Evolutionary conservation across 1,140 invertebrate species (phyloP), one percentile per base, ranked within the genome.

Genomic region (Atta texana): DNA sequence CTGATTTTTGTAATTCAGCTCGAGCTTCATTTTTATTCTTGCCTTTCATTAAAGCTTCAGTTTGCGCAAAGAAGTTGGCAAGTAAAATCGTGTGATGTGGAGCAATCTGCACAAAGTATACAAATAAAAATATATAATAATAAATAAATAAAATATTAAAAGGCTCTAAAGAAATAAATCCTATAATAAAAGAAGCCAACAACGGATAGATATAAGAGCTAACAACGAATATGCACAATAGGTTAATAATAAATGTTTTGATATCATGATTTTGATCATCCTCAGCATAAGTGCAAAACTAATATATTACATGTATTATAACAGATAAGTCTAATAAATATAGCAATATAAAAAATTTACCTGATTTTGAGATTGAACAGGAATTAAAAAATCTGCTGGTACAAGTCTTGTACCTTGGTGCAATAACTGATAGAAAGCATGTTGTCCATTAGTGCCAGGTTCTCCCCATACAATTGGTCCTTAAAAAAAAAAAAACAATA

Each of bases 401-500:
- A 99, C 98, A 64, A 99, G 95, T 87, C 98, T 96, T 34, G 97
- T 97, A 84, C 97, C 98, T 95, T 99, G 99, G 95, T 99, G 99
- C 91, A 99, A 98, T 31, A 99, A 96, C 95, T 99, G 99, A 95
- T 99, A 99, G 96, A 99, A 99, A 80, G 99, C 98, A 95, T 99
- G 99, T 92, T 99, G 99, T n/a, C 99, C 99, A 95, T 99, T 99
- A 7, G 99, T 99, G 55, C 99, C 99, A 21, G 99, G 99, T 95
- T 99, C 99, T 66, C 99, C 99, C 96, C 96, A 96, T 2, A 96
- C 95, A 90, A 96, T 96, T 28, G 98, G 98, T 91, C 96, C 95
- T 95, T 91, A 72, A 51, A 8, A 49, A 44, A 89, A 89, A 24
- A 24, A 87, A 74, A 82, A 74, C 86, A 86, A 78, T 2, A 57